Evolutionary conservation across 2,113 vertebrate genomes (phyloP), one percentile per base, ranked within the genome.

Genomic region (Perognathus longimembris): DNA sequence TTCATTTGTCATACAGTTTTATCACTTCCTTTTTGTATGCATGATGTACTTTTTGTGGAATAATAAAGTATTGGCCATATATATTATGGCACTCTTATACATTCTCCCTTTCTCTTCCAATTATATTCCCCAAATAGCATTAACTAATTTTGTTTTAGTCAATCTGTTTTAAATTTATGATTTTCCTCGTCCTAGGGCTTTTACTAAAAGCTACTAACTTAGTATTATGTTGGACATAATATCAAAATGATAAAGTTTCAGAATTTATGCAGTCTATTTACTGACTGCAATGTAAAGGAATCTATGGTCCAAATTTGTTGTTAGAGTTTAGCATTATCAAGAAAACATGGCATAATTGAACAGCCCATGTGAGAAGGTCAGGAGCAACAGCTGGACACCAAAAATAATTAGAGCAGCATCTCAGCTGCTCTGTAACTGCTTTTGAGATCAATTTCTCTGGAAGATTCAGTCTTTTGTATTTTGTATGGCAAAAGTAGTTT

Each of bases 161-260:
- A 2, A 20, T 85, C 7, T 88, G 7, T 85, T 82, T 90, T 85
- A 82, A 94, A 40, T 20, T 10, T 74, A 17, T 75, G 7, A 34
- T 76, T 84, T 71, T n/a, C 18, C 30, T 30, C 79, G 82, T 32
- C 17, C 8, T 59, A 36, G 3, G 17, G 0, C 6, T 45, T 76
- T 93, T 91, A 59, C 1, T 84, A 40, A 87, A 93, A 80, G 4
- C 0, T 4, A 40, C 26, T 82, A 30, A 75, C 76, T 54, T 54
- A 69, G 0, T 40, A 73, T 73, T 94, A 79, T 86, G 3, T 36
- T 90, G 32, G 26, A 32, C 8, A 89, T 5, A 59, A 21, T 90
- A 76, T 67, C 80, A 88, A 80, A 83, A 77, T 93, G 83, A 88
- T 21, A 50, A 73, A 71, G 12, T 74, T 93, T 73, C 11, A 88